These are phyloP conservation scores for Caenorhabditis panamensis DNA, from an alignment of 2,888 invertebrate genomes.

Conservation along the genomic window DNA sequence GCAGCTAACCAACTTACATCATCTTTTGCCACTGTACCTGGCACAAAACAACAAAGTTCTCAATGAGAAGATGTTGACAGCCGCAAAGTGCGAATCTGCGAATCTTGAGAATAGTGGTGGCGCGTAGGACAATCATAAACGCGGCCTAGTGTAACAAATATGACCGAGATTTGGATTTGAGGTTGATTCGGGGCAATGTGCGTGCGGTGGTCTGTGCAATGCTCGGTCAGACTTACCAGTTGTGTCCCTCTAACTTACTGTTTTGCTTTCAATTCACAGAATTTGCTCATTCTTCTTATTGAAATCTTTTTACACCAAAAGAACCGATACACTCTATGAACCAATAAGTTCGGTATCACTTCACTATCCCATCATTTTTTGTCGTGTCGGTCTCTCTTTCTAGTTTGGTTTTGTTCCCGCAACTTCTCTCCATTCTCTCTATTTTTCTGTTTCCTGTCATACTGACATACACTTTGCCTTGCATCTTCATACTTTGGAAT, in stretches of 20 bases:
- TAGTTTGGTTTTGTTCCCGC: conserved; percentile 54
- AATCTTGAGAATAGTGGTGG: not conserved
- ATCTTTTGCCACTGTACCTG: conserved; percentile 28
- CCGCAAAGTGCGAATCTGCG: conserved; percentile 15
- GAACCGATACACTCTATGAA: too few relatives aligned
- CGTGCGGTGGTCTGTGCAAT: not conserved
- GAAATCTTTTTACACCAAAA: too few relatives aligned
- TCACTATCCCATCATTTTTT: too few relatives aligned
- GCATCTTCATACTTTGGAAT: conserved; percentile 57
- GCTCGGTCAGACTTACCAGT: too few relatives aligned
- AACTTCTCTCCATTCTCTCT: not conserved
- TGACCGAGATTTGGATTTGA: conserved; percentile 12
- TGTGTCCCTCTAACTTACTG: not conserved
- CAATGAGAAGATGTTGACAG: conserved; percentile 20
- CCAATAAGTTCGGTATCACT: too few relatives aligned
- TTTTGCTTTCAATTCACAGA: too few relatives aligned
- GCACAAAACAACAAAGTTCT: not conserved
- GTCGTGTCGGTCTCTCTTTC: too few relatives aligned
- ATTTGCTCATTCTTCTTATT: too few relatives aligned
- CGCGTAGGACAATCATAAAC: conserved; percentile 15
- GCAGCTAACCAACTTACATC: conserved; percentile 27
- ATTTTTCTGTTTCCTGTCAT: conserved; percentile 39
- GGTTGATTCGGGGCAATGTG: not conserved
- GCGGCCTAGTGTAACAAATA: conserved; percentile 15
- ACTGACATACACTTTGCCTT: conserved; percentile 19